Evolutionary conservation across 1,140 invertebrate genomes (phyloP), one percentile per base, ranked within the genome.

Genomic region (Nomia melanderi): DNA sequence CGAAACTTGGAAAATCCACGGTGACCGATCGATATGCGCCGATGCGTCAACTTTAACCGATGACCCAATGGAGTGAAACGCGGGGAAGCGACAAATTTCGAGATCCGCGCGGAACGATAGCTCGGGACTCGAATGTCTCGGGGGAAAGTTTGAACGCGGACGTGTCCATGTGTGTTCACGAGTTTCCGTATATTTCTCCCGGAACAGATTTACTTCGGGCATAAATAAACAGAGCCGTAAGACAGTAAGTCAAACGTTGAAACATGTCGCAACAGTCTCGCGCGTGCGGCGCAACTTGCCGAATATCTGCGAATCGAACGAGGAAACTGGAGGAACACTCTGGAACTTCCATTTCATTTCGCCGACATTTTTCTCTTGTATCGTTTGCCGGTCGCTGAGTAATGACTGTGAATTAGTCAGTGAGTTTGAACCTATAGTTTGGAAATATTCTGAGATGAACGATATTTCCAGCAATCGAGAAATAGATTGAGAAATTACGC

Each of bases 161-260:
- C 41, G 50, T 64, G 50, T 78, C 67, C 53, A 72, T n/a, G 31
- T 14, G 41, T 54, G 11, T 73, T 60, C 54, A 17, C 31, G 39
- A 82, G 44, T 81, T 81, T 77, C 74, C 65, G 56, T 59, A 59
- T 72, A 78, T 82, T 78, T 82, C 73, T 69, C 53, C 50, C 33
- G 50, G 72, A 12, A 57, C 31, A 14, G 66, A 44, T 69, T 56
- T 67, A 60, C 57, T 72, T 69, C 67, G 53, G 65, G 50, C 64
- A 63, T 54, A 74, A 83, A 83, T 82, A 83, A 83, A 82, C 82
- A 76, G 47, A 79, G 54, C 29, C 27, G 59, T 44, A 65, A 76
- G 77, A 73, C 70, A 70, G 77, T 82, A 82, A 83, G 81, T 83
- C 82, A 79, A 83, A 82, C 70, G 82, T 79, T 66, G 71, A 82